These are phyloP conservation scores for Petroica traversi DNA, from an alignment of 2,113 vertebrate species.

Conservation along the genomic window DNA sequence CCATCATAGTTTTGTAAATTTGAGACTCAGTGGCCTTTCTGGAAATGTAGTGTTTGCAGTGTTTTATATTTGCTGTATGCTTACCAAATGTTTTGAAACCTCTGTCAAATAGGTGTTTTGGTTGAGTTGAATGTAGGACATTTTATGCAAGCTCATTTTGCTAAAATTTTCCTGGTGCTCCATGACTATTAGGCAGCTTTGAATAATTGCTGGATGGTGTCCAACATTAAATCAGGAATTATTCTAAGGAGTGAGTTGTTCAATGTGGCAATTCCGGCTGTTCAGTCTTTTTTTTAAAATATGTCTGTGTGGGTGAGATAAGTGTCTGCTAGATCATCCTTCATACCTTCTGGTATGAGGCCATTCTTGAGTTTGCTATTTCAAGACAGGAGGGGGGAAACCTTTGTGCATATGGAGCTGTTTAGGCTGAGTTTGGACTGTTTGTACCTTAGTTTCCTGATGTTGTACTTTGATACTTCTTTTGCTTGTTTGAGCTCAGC, in stretches of 20 bases:
- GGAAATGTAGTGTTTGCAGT: not conserved
- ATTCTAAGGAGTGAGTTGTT: not conserved
- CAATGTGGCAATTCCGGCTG: not conserved
- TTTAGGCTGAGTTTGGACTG: not conserved
- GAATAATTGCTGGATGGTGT: not conserved
- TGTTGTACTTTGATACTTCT: not conserved
- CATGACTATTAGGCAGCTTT: not conserved
- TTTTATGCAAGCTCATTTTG: not conserved
- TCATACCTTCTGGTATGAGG: conserved; percentile 20
- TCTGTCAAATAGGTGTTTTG: not conserved
- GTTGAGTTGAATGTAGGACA: not conserved
- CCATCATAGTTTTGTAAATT: not conserved
- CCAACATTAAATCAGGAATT: conserved; percentile 14
- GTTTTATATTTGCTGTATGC: not conserved
- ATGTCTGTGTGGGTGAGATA: conserved; percentile 42
- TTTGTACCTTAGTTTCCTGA: not conserved
- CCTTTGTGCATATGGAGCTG: not conserved
- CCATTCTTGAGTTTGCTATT: conserved; percentile 15
- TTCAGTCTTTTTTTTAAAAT: not conserved
- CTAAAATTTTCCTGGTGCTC: not conserved
- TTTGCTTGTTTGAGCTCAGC: not conserved
- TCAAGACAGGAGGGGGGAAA: not conserved
- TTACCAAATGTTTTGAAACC: not conserved
- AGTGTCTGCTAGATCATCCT: conserved; percentile 35
- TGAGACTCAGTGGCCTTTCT: not conserved